Evolutionary conservation across 1,140 invertebrate genomes (phyloP), one percentile per base, ranked within the genome.

Genomic region (Ceratosolen solmsi): DNA sequence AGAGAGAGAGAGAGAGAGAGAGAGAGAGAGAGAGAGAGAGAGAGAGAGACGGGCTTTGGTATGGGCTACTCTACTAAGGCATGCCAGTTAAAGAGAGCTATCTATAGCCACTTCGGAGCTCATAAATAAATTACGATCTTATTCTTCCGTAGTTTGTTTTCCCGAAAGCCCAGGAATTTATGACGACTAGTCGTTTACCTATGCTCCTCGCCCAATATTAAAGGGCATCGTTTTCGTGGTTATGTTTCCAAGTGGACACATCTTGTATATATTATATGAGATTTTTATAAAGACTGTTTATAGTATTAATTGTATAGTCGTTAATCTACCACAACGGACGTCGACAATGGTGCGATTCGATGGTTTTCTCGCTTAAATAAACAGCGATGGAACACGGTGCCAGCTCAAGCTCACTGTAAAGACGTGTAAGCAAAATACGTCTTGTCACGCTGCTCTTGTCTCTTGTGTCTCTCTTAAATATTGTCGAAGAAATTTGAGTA

Each of bases 101-200:
- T 15, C 51, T 58, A 58, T 38, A 72, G 25, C 46, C 68, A 72
- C 77, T 79, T 60, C 7, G 25, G 51, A 85, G 7, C 85, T 86
- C 86, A 83, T 90, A 89, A 89, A 90, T 90, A 89, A 86, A 89
- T 90, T 88, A 87, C 86, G 63, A 63, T 54, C 38, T 1, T 82
- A 54, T 79, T 79, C 79, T 83, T 82, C 54, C 84, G 79, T 60
- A 81, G 56, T 74, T 80, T 80, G 71, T 80, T 58, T 80, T 74
- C 51, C 70, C 27, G 27, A 70, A 54, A 54, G 30, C 27, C 1
- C 8, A 65, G 9, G 58, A 49, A 51, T 60, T 60, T 72, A 72
- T 54, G 79, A 22, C 15, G 36, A 30, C 65, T 27, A 0, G n/a
- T 30, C 41, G 70, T 71, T 71, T 49, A 71, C 70, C 41, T 71